Evolutionary conservation across 2,113 vertebrate species (phyloP).

Genomic region (Lampris megalopsis): DNA sequence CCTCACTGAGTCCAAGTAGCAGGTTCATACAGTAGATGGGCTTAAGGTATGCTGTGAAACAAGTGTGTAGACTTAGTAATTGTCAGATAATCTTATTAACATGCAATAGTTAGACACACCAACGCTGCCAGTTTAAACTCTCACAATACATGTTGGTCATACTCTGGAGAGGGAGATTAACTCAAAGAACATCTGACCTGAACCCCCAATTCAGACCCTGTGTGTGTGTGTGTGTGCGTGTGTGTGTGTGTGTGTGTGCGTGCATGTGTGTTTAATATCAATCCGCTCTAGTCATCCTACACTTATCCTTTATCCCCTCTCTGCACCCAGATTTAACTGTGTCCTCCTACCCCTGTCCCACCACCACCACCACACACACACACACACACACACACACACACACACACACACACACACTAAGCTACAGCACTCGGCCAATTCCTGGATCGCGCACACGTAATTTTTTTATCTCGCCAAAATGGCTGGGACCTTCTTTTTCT

Average conservation of each 20-base stretch:
- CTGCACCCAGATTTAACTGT: constrained; percentile 63
- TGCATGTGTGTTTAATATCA: constrained; percentile 55
- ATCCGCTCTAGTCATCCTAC: constrained; percentile 68
- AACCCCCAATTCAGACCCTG: constrained; percentile 21
- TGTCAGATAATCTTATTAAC: constrained; percentile 49
- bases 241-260: constrained; percentile 32
- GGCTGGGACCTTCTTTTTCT: constrained; percentile 9
- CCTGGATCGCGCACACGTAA: constrained; percentile 30
- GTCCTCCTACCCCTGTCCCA: not conserved
- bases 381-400: not conserved
- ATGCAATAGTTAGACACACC: constrained; percentile 42
- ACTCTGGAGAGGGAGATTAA: constrained; percentile 56
- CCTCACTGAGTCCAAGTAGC: constrained; percentile 40
- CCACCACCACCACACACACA: not conserved
- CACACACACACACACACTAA: not conserved
- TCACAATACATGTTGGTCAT: constrained; percentile 41
- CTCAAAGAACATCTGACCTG: constrained; percentile 56
- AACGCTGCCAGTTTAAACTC: constrained; percentile 41
- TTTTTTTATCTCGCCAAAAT: constrained; percentile 52
- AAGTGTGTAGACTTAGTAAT: constrained; percentile 44
- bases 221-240: constrained; percentile 2
- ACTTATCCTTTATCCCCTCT: constrained; percentile 67
- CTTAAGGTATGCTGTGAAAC: constrained; percentile 1
- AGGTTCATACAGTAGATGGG: not conserved
- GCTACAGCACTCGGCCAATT: constrained; percentile 37